Percentiles rank a stretch among this genome's conserved stretches.
These are phyloP conservation scores for Strongylocentrotus purpuratus DNA, from an alignment of 35 echinoderm and acorn worm genomes.

Conservation along the genomic window DNA sequence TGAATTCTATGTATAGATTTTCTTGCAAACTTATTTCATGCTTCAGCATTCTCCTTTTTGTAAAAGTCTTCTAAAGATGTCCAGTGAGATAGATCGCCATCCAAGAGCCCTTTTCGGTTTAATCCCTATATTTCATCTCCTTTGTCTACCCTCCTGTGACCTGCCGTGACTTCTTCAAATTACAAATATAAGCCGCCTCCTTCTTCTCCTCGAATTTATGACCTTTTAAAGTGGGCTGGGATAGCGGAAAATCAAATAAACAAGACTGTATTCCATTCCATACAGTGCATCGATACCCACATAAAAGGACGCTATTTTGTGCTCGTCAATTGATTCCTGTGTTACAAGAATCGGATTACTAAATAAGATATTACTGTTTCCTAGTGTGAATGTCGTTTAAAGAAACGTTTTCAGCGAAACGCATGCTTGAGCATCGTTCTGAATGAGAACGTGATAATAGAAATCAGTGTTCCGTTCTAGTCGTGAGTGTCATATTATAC, in stretches of 20 bases:
- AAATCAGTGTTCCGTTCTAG: too few species aligned
- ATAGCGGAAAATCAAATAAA: conserved; percentile 12
- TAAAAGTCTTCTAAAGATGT: background rate
- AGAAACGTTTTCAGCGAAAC: too few species aligned
- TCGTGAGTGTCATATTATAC: too few species aligned
- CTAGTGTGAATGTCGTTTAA: too few species aligned
- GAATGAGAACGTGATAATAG: too few species aligned
- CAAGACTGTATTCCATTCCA: background rate
- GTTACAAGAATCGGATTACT: too few species aligned
- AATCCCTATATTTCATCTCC: background rate
- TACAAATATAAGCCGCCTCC: background rate
- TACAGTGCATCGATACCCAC: background rate
- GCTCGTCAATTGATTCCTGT: background rate
- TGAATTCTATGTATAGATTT: background rate
- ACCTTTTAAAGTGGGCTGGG: background rate
- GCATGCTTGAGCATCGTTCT: too few species aligned
- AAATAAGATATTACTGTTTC: too few species aligned
- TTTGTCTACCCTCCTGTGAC: background rate
- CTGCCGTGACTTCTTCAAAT: background rate
- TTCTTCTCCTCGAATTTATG: background rate
- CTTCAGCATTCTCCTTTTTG: background rate
- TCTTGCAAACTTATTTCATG: background rate
- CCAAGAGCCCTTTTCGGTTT: background rate
- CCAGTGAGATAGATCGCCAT: background rate
- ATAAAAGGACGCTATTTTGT: background rate